Evolutionary conservation across 2,113 vertebrate species (phyloP).

Genomic region (Arothron firmamentum): DNA sequence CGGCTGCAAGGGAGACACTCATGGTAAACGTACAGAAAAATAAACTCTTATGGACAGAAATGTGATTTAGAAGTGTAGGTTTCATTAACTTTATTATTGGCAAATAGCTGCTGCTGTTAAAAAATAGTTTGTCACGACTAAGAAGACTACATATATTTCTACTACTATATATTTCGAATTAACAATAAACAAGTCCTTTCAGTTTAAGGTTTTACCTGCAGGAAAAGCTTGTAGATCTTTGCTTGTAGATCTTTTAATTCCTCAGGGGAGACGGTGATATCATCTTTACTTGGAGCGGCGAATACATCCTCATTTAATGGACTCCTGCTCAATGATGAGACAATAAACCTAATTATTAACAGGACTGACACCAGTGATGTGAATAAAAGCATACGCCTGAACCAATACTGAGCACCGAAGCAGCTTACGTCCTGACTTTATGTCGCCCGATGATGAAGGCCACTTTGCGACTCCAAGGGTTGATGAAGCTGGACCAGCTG

Average conservation of each 20-base stretch:
- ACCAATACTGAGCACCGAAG: not conserved
- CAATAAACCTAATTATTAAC: not conserved
- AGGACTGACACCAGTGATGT: not conserved
- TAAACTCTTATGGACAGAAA: too few relatives aligned
- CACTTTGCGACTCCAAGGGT: constrained; percentile 90
- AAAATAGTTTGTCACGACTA: not conserved
- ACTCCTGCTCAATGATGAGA: constrained; percentile 68
- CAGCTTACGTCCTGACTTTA: constrained; percentile 84
- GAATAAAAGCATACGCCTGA: too few relatives aligned
- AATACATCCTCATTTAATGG: constrained; percentile 91
- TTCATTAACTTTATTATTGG: not conserved
- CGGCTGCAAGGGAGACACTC: constrained; percentile 68
- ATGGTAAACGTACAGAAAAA: too few relatives aligned
- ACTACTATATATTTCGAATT: too few relatives aligned
- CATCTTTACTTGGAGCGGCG: constrained; percentile 71
- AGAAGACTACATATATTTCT: not conserved
- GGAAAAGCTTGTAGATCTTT: constrained; percentile 87
- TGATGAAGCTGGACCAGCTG: constrained; percentile 91
- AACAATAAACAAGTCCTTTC: not conserved
- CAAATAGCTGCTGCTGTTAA: not conserved
- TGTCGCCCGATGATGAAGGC: constrained; percentile 87
- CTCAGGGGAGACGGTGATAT: constrained; percentile 65
- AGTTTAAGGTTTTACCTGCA: constrained; percentile 74
- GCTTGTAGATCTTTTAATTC: constrained; percentile 85
- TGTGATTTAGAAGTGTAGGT: too few relatives aligned